These are phyloP conservation scores for Oplegnathus fasciatus DNA, from an alignment of 2,113 vertebrate genomes.

Conservation along the genomic window DNA sequence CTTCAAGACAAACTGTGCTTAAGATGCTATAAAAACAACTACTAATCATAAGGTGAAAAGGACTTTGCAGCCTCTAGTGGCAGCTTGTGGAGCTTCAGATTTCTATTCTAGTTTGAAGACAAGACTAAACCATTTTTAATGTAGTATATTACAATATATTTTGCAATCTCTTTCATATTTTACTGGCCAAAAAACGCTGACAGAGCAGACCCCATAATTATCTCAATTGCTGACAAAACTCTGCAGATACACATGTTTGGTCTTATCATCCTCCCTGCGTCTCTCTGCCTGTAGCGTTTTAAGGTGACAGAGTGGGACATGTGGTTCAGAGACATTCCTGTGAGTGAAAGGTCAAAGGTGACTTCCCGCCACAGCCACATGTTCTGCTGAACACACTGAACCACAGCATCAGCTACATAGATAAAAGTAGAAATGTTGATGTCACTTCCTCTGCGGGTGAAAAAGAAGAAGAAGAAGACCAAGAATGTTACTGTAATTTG, in stretches of 20 bases:
- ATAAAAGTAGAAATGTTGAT: neutral
- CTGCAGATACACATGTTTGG: neutral
- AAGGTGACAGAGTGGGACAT: neutral
- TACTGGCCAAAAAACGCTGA: too few relatives aligned
- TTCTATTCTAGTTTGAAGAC: neutral
- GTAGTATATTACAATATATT: neutral
- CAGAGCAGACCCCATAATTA: too few relatives aligned
- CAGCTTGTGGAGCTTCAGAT: neutral
- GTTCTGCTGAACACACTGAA: neutral
- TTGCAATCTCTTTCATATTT: neutral
- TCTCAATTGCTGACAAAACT: neutral
- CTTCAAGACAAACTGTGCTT: too few relatives aligned
- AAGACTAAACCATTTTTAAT: neutral
- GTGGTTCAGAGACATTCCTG: neutral
- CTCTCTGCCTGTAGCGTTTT: neutral
- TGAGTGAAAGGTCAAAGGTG: neutral
- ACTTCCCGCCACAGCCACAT: neutral
- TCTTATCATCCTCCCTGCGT: neutral
- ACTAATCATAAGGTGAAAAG: neutral
- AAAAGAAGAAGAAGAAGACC: neutral
- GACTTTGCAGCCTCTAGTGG: neutral
- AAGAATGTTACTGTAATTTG: neutral
- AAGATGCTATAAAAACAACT: neutral
- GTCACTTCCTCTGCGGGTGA: conserved; percentile 4
- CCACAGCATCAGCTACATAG: neutral